A percentile compares a stretch with the other conserved stretches of the same genome.
These are phyloP conservation scores for Hypsibius dujardini DNA, from an alignment of 1,140 invertebrate genomes.

Conservation along the genomic window DNA sequence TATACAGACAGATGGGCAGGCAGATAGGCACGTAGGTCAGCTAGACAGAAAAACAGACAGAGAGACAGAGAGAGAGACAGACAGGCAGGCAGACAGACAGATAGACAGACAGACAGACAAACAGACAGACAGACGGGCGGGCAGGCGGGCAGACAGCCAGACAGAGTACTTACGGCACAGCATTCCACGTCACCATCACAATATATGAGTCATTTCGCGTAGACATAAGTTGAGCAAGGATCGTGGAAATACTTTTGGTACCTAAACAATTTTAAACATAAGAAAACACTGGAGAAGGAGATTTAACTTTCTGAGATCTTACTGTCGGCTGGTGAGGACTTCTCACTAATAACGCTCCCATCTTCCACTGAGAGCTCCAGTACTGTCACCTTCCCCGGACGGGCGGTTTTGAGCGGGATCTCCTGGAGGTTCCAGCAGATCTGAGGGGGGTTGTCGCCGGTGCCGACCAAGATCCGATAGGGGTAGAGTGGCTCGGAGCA, in stretches of 20 bases:
- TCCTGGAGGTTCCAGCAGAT: constrained; percentile 12
- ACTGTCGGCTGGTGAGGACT: constrained; percentile 5
- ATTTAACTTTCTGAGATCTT: constrained; percentile 3
- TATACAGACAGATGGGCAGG: too few relatives aligned
- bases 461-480: neutral
- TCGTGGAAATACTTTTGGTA: neutral
- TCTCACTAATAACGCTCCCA: neutral
- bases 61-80: too few relatives aligned
- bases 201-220: constrained; percentile 13
- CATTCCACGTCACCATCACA: constrained; percentile 15
- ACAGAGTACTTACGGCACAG: constrained; percentile 8
- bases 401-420: neutral
- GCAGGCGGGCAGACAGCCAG: too few relatives aligned
- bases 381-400: neutral
- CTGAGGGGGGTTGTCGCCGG: neutral
- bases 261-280: neutral
- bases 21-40: too few relatives aligned
- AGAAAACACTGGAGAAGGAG: neutral
- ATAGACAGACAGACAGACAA: too few relatives aligned
- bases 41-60: too few relatives aligned
- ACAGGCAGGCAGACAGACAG: too few relatives aligned
- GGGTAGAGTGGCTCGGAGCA: neutral
- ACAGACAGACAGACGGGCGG: too few relatives aligned
- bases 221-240: constrained; percentile 16
- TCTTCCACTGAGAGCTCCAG: neutral